Percentiles rank a stretch among this genome's conserved stretches.
Conservation (phyloP, 2,797 vertebrate species). For the Odontamblyopus rebecca region DNA sequence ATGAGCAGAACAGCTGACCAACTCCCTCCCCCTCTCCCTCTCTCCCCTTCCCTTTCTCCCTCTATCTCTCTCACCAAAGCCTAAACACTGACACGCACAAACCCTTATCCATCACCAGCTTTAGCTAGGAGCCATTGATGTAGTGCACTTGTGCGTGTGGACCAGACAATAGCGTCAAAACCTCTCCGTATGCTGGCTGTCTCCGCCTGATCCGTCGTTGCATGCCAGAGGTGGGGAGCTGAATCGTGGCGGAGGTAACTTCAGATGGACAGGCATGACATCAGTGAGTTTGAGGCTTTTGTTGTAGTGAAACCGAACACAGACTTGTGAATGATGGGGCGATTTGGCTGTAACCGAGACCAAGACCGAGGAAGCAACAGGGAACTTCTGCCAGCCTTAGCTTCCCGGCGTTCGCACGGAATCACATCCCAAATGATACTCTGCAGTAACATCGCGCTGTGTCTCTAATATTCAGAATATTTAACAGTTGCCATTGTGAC, state of each 20-base stretch:
- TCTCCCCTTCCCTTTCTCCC: conserved; percentile 4
- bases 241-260: conserved; percentile 84
- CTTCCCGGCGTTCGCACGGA: conserved; percentile 67
- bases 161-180: conserved; percentile 48
- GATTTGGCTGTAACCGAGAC: conserved; percentile 67
- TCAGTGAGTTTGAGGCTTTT: conserved; percentile 67
- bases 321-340: conserved; percentile 61
- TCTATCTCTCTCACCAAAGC: conserved; percentile 30
- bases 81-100: conserved; percentile 33
- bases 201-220: conserved; percentile 72
- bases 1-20: conserved; percentile 6
- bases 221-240: conserved; percentile 85
- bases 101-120: conserved; percentile 52
- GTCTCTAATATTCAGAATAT: no score
- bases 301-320: conserved; percentile 69
- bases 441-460: no score
- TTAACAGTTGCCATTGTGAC: no score
- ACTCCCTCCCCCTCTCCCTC: conserved; percentile 2
- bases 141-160: conserved; percentile 57
- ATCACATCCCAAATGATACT: conserved; percentile 29
- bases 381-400: conserved; percentile 63
- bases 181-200: conserved; percentile 40
- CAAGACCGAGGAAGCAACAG: conserved; percentile 53
- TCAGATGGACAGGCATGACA: conserved; percentile 61
- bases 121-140: conserved; percentile 37